phyloP scores from a whole-genome alignment of 2,113 vertebrate species.

The Montifringilla adamsi region DNA sequence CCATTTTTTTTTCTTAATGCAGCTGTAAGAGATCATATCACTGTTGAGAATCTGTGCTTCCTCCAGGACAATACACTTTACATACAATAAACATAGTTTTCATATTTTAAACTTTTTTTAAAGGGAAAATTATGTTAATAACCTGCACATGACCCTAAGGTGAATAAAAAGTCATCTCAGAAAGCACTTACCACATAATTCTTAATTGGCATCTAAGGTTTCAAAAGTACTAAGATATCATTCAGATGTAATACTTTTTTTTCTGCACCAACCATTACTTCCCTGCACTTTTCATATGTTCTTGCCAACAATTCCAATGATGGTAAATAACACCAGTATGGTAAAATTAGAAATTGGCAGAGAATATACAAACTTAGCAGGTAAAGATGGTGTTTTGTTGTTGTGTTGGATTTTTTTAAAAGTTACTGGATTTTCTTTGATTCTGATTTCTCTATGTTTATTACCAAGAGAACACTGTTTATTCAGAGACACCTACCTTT shows the following conservation, averaged over 20 bases:
- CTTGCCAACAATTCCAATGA: not conserved
- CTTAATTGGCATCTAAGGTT: not conserved
- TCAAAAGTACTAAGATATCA: not conserved
- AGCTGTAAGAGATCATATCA: conserved; percentile 6
- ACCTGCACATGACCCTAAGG: not conserved
- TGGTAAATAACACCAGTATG: not conserved
- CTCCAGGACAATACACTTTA: not conserved
- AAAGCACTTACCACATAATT: not conserved
- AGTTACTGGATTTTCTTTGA: not conserved
- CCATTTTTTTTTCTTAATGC: conserved; percentile 53
- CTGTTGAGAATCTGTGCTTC: not conserved
- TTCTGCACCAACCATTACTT: not conserved
- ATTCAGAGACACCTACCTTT: conserved; percentile 79
- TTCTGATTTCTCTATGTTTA: not conserved
- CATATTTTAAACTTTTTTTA: not conserved
- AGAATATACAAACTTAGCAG: not conserved
- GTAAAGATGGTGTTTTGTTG: not conserved
- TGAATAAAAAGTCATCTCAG: not conserved
- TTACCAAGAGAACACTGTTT: not conserved
- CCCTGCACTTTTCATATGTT: not conserved
- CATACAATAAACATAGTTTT: not conserved
- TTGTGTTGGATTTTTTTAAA: not conserved
- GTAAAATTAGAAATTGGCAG: not conserved
- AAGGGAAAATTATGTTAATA: not conserved
- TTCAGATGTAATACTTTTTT: not conserved